Evolutionary conservation across 2,797 vertebrate species (phyloP), one percentile per base, ranked within the genome.

Genomic region (Alauda arvensis): DNA sequence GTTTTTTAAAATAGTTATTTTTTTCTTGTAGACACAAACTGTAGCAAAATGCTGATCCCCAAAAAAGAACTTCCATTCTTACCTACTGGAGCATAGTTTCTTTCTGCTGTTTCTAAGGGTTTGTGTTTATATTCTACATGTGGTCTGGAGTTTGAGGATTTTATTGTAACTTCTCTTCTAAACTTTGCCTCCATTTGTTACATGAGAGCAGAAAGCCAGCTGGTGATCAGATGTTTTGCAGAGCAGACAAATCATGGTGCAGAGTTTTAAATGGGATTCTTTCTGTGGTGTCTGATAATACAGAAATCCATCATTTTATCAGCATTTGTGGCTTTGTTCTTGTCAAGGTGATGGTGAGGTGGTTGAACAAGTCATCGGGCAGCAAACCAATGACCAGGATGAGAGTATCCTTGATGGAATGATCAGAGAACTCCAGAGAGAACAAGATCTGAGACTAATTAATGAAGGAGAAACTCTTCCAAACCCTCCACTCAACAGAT

Each of bases 341-440:
- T 63, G 39, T 83, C 83, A 91, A 99, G 99, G 98, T 94, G 98
- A 99, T 39, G 99, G 99, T 6, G 99, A 99, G 93, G 97, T 99
- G 81, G 98, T 99, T 59, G 99, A 99, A 94, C 99, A 99, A 96
- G 99, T 99, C 77, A 98, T 99, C 52, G 99, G 98, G 63, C 99
- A 99, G 94, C 98, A 99, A 94, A 99, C 98, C 0, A 96, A 89
- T 53, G 98, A 98, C 83, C 97, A 97, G 70, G 98, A 98, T 91
- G 98, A 98, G 89, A 99, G 97, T 89, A 95, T 98, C 31, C 96
- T 99, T 82, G 99, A 99, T 94, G 98, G 97, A 78, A 98, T 98
- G 89, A 99, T 99, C 95, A 97, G 99, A 84, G 98, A 98, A 92
- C 92, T 99, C 55, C 99, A 99, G 95, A 97, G 98, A 78, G 98